Evolutionary conservation across 2,797 vertebrate species (phyloP).

Genomic region (Phoxinus dragarum): DNA sequence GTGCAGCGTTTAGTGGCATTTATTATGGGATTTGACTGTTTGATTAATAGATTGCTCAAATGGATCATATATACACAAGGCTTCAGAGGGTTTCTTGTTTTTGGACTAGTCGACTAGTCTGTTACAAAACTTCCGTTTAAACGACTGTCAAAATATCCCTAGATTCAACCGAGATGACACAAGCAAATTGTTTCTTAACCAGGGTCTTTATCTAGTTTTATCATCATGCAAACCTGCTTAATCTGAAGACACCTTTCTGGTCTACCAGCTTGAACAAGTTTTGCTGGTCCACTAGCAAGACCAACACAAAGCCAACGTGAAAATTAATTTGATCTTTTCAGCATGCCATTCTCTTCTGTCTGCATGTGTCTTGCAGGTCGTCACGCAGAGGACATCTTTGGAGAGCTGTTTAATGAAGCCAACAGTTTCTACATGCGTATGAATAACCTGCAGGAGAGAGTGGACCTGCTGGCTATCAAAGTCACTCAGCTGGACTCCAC

Average conservation of each 20-base stretch:
- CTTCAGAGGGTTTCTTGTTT: too few relatives aligned
- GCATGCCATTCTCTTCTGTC: neutral
- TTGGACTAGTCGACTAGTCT: too few relatives aligned
- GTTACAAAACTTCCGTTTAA: too few relatives aligned
- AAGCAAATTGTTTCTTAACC: neutral
- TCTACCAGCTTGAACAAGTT: neutral
- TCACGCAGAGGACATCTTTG: constrained; percentile 91
- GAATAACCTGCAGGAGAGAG: constrained; percentile 90
- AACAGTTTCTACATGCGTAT: constrained; percentile 93
- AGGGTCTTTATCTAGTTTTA: neutral
- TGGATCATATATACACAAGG: too few relatives aligned
- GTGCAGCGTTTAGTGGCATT: too few relatives aligned
- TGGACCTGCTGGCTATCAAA: constrained; percentile 91
- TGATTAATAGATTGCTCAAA: too few relatives aligned
- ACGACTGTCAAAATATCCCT: too few relatives aligned
- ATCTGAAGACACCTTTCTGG: neutral
- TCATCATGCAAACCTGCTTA: neutral
- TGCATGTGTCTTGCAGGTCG: constrained; percentile 76
- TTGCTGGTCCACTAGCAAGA: neutral
- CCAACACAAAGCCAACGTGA: neutral
- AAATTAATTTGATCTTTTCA: neutral
- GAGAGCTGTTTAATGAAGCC: constrained; percentile 91
- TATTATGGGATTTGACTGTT: too few relatives aligned
- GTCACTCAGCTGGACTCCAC: constrained; percentile 93
- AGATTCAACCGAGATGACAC: neutral